Conservation (phyloP, 2,113 vertebrate genomes). For the Regulus satrapa region DNA sequence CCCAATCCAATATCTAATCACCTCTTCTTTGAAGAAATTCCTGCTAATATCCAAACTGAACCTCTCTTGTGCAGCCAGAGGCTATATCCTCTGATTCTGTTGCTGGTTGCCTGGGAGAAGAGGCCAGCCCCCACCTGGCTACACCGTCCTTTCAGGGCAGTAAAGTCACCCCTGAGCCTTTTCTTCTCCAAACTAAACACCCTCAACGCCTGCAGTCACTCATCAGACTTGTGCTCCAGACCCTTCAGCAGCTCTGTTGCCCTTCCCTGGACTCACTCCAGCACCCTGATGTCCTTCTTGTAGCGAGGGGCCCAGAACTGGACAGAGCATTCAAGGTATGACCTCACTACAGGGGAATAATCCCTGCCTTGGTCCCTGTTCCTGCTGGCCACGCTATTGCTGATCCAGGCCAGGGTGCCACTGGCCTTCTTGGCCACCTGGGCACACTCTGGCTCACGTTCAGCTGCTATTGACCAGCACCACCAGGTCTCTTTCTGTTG, state of each 20-base stretch:
- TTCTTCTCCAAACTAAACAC: not conserved
- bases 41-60: not conserved
- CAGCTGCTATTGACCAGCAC: not conserved
- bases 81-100: not conserved
- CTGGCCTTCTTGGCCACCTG: not conserved
- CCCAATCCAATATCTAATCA: not conserved
- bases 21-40: not conserved
- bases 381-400: not conserved
- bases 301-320: too few species aligned
- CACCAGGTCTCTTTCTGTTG: not conserved
- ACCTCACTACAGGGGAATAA: not conserved
- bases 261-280: not conserved
- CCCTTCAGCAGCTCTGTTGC: not conserved
- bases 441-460: not conserved
- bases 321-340: accelerated
- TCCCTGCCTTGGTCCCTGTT: not conserved
- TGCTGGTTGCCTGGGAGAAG: not conserved
- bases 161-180: not conserved
- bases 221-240: too few species aligned
- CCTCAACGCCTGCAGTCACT: not conserved
- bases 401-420: not conserved
- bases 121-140: not conserved
- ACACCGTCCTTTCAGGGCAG: not conserved
- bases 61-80: not conserved
- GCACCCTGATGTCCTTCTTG: not conserved